Percentiles rank a stretch among this genome's conserved stretches.
These are phyloP conservation scores for Scaptomyza graminum DNA, from an alignment of 1,140 invertebrate genomes.

Conservation along the genomic window DNA sequence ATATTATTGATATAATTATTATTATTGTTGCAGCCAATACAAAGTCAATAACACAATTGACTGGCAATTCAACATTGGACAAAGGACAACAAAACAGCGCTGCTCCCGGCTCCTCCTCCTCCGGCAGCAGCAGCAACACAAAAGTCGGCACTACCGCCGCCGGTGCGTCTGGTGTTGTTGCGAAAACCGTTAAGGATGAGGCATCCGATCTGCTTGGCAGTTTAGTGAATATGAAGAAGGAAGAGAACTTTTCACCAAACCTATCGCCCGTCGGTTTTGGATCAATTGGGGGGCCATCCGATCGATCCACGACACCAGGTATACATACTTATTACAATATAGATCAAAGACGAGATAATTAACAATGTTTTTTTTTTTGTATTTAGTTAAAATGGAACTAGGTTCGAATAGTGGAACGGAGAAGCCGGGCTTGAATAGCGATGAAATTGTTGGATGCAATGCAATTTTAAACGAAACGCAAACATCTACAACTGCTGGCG, in stretches of 20 bases:
- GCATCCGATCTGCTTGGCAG: slow-evolving; percentile 47
- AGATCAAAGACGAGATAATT: neutral
- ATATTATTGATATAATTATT: too few species aligned
- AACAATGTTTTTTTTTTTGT: neutral
- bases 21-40: too few species aligned
- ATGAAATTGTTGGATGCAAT: slow-evolving; percentile 51
- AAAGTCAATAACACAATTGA: too few species aligned
- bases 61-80: too few species aligned
- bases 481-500: slow-evolving; percentile 4
- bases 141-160: too few species aligned
- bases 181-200: slow-evolving; percentile 60
- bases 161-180: too few species aligned
- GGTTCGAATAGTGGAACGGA: slow-evolving; percentile 10
- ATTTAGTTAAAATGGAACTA: slow-evolving; percentile 62
- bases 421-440: slow-evolving; percentile 45
- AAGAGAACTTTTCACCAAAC: slow-evolving; percentile 67
- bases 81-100: too few species aligned
- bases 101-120: too few species aligned
- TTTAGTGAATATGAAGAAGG: slow-evolving; percentile 76
- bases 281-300: slow-evolving; percentile 53
- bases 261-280: slow-evolving; percentile 76
- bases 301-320: slow-evolving; percentile 48
- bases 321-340: too few species aligned
- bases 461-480: slow-evolving; percentile 35
- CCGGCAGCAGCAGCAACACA: too few species aligned